Evolutionary conservation across 2,113 vertebrate genomes (phyloP).

Genomic region (Alaudala cheleensis): DNA sequence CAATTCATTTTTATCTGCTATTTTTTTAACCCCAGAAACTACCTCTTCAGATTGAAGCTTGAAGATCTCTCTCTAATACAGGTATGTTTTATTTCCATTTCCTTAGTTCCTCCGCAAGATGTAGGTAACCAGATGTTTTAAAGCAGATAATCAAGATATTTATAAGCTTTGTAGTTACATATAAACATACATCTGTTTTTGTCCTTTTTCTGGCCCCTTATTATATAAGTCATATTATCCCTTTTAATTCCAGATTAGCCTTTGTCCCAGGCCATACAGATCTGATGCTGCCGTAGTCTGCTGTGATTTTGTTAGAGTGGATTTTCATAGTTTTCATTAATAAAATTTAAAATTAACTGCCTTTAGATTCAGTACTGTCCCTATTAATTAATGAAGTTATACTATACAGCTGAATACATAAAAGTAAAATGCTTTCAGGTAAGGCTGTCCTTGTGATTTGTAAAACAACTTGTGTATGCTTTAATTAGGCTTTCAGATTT

Average conservation of each 20-base stretch:
- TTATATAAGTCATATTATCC: not conserved
- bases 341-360: not conserved
- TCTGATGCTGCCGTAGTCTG: not conserved
- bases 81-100: conserved; percentile 71
- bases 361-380: not conserved
- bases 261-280: not conserved
- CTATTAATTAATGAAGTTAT: not conserved
- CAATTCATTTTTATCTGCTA: conserved; percentile 16
- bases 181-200: not conserved
- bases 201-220: not conserved
- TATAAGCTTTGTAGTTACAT: not conserved
- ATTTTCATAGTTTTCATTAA: not conserved
- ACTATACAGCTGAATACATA: not conserved
- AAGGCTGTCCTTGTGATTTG: not conserved
- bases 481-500: not conserved
- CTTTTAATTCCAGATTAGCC: conserved; percentile 9
- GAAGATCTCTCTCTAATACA: conserved; percentile 90
- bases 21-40: conserved; percentile 80
- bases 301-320: not conserved
- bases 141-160: not conserved
- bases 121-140: not conserved
- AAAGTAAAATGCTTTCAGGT: not conserved
- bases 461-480: not conserved
- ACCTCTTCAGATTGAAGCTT: conserved; percentile 89
- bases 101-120: not conserved